These are phyloP conservation scores for Apodemia hepburni DNA, from an alignment of 2,888 invertebrate genomes.

Conservation along the genomic window DNA sequence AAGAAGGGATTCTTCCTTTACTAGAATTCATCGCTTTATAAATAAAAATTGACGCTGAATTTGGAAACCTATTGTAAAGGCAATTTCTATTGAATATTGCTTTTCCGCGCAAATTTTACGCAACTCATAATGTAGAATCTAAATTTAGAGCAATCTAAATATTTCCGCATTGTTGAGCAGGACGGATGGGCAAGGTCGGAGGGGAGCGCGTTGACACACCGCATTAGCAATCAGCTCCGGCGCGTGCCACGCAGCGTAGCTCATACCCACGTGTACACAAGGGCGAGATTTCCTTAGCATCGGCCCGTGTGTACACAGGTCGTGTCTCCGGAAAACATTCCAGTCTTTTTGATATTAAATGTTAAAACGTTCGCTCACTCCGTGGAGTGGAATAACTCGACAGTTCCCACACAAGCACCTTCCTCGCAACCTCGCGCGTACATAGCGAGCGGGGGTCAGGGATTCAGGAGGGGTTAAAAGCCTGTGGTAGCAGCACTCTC, in stretches of 20 bases:
- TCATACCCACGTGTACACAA: neutral
- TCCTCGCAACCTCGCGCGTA: neutral
- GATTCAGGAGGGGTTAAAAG: too few relatives aligned
- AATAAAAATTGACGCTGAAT: too few relatives aligned
- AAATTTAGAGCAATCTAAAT: slow-evolving; percentile 9
- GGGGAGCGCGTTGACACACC: slow-evolving; percentile 6
- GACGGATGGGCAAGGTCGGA: slow-evolving; percentile 1
- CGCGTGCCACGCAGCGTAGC: neutral
- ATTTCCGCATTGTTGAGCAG: slow-evolving; percentile 11
- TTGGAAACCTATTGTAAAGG: too few relatives aligned
- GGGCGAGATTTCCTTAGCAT: neutral
- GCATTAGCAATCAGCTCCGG: slow-evolving; percentile 4
- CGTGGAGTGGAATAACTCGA: neutral
- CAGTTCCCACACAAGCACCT: neutral
- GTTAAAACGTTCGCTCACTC: neutral
- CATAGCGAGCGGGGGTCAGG: neutral
- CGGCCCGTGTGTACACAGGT: neutral
- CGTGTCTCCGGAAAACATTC: neutral
- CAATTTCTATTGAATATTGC: neutral
- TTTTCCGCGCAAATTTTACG: neutral
- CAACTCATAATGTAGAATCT: neutral
- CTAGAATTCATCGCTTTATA: too few relatives aligned
- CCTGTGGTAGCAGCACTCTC: neutral
- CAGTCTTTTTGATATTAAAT: slow-evolving; percentile 5
- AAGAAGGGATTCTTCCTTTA: too few relatives aligned